These are phyloP conservation scores for Augochlorella aurata DNA, from an alignment of 2,888 invertebrate genomes.

Conservation along the genomic window DNA sequence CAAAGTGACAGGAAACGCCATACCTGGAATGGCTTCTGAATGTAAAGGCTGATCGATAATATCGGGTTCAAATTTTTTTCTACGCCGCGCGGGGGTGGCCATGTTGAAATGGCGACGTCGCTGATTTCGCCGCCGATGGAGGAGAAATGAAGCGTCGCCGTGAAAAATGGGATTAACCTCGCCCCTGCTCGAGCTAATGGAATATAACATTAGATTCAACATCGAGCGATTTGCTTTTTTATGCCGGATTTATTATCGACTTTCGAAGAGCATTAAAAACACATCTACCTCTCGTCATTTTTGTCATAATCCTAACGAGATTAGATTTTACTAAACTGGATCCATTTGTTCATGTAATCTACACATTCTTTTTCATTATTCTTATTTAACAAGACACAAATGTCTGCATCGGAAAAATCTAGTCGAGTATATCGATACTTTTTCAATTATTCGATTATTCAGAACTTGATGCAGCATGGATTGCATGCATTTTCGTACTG, in stretches of 20 bases:
- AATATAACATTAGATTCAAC: not conserved
- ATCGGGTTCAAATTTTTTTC: constrained; percentile 41
- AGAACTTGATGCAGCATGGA: no score
- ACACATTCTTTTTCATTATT: no score
- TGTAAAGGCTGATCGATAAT: constrained; percentile 47
- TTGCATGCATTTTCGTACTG: no score
- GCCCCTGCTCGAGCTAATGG: not conserved
- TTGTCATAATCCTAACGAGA: not conserved
- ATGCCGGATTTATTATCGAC: not conserved
- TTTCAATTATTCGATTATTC: no score
- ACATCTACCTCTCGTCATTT: no score
- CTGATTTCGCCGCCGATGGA: constrained; percentile 10
- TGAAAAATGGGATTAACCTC: constrained; percentile 10
- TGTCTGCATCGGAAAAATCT: no score
- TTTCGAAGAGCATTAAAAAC: not conserved
- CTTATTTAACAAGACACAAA: no score
- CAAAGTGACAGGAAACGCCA: constrained; percentile 58
- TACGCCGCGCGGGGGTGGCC: not conserved
- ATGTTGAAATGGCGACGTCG: constrained; percentile 10
- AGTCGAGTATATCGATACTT: no score
- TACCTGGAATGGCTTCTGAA: constrained; percentile 30
- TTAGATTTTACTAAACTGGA: not conserved
- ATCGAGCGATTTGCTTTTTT: not conserved
- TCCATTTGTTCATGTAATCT: not conserved
- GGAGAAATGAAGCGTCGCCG: constrained; percentile 7